Evolutionary conservation across 2,888 invertebrate species (phyloP), one percentile per base, ranked within the genome.

Genomic region (Patella caerulea): DNA sequence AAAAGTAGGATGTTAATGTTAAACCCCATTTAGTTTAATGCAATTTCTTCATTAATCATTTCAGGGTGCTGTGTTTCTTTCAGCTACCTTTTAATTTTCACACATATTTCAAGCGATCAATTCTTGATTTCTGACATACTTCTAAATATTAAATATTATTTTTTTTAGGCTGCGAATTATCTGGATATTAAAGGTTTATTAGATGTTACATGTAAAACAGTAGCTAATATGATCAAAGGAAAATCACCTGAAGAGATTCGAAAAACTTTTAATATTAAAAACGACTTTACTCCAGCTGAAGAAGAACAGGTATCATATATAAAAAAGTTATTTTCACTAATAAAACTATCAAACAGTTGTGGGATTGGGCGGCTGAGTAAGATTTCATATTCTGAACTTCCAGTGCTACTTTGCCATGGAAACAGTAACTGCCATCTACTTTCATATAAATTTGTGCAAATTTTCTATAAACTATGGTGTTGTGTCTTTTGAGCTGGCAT

Each of bases 141-240:
- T 73, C 24, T 75, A 45, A 45, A 45, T 45, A 7, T 45, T 45
- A 45, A 45, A 7, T 74, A 53, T 52, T 53, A 71, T 53, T 72
- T 9, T 74, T 71, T 84, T 24, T 83, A 90, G 93, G 98, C 98
- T 73, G 98, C 98, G 12, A 98, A 99, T 92, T 99, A 98, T 91
- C 93, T 99, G 88, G 98, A 98, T 89, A 98, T 98, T 83, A 93
- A 92, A 79, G 91, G 98, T 1, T 93, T 99, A 78, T 92, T 99
- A 87, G 98, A 99, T 92, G 98, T 99, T 0, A 98, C 98, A 0
- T 99, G 99, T 93, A 99, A 99, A 93, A 97, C 98, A 0, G 98
- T 98, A 73, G 98, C 98, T 9, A 98, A 98, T 91, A 98, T 98
- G 98, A 98, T 98, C 87, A 98, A 98, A 92, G 98, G 98, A 17